Evolutionary conservation across 2,113 vertebrate genomes (phyloP).

Genomic region (Ceratotherium simum): DNA sequence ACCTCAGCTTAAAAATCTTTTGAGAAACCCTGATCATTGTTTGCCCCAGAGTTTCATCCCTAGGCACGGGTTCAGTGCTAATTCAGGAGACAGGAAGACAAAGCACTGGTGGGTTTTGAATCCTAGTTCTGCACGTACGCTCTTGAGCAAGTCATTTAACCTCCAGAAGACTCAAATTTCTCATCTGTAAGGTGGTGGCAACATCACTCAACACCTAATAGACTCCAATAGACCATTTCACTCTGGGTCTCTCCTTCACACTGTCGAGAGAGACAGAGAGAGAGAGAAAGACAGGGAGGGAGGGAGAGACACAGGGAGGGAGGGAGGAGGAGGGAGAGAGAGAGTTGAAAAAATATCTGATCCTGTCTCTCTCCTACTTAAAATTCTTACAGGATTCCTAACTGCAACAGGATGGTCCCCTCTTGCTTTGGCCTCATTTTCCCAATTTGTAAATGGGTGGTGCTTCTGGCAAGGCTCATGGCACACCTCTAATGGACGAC

Average conservation of each 20-base stretch:
- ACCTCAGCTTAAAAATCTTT: conserved; percentile 26
- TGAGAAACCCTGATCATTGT: conserved; percentile 50
- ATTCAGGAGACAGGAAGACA: conserved; percentile 21
- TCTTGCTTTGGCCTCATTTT: conserved; percentile 31
- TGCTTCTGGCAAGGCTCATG: conserved; percentile 48
- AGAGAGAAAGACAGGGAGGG: too few relatives aligned
- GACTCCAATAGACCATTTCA: neutral
- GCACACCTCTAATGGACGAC: neutral
- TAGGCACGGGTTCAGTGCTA: conserved; percentile 11
- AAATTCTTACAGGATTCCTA: conserved; percentile 50
- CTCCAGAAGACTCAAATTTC: neutral
- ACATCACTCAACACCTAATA: neutral
- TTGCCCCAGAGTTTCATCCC: neutral
- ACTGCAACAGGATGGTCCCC: neutral
- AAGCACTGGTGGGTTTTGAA: conserved; percentile 12
- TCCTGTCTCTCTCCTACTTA: neutral
- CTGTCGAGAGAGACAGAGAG: neutral
- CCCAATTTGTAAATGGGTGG: conserved; percentile 11
- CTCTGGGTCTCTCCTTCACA: neutral
- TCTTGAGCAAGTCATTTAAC: conserved; percentile 55
- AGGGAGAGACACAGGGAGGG: too few relatives aligned
- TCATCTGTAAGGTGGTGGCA: neutral
- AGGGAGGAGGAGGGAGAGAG: neutral
- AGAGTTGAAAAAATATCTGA: conserved; percentile 7
- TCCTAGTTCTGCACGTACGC: neutral